phyloP scores from a whole-genome alignment of 2,113 vertebrate species.

The Sebastes fasciatus region DNA sequence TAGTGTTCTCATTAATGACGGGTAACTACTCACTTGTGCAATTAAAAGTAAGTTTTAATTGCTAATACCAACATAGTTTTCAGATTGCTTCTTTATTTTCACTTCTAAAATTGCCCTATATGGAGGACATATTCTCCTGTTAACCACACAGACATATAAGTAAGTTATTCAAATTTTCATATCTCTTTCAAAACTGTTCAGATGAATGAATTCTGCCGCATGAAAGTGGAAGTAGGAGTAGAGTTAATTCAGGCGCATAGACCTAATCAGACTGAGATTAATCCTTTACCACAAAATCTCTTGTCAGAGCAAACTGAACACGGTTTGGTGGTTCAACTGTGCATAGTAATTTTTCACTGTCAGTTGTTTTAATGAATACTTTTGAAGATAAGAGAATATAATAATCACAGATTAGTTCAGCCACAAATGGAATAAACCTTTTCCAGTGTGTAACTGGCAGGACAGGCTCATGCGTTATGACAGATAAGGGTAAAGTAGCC shows the following conservation, averaged over 20 bases:
- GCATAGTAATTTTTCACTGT: slow-evolving; percentile 18
- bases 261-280: slow-evolving; percentile 20
- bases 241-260: slow-evolving; percentile 30
- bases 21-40: background rate
- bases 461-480: background rate
- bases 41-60: background rate
- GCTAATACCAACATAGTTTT: background rate
- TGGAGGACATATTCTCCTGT: background rate
- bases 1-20: background rate
- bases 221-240: background rate
- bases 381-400: slow-evolving; percentile 42
- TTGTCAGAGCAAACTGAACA: slow-evolving; percentile 37
- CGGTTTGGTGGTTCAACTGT: slow-evolving; percentile 21
- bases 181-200: background rate
- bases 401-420: slow-evolving; percentile 9
- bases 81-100: background rate
- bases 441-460: background rate
- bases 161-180: background rate
- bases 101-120: background rate
- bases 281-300: slow-evolving; percentile 28
- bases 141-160: background rate
- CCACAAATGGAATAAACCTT: slow-evolving; percentile 1
- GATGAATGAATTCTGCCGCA: background rate
- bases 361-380: slow-evolving; percentile 26
- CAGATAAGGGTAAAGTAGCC: background rate